Evolutionary conservation across 2,113 vertebrate species (phyloP).

Genomic region (Piaya cayana): DNA sequence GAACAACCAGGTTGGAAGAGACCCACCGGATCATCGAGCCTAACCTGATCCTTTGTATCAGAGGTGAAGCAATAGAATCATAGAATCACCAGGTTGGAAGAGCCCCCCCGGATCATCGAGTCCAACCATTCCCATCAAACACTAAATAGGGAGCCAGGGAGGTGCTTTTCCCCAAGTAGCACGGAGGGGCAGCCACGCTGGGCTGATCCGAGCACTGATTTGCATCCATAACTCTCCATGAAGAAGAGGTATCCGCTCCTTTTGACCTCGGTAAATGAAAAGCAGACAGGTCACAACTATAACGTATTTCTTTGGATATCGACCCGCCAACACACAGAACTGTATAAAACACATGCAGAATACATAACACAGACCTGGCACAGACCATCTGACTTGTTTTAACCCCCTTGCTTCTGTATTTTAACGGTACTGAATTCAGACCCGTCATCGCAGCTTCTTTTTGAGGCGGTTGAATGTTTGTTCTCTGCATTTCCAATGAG

Average conservation of each 20-base stretch:
- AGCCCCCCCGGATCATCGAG: no score
- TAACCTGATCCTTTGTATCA: no score
- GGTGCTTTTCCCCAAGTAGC: not conserved
- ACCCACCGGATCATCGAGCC: no score
- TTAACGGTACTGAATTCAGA: constrained; percentile 31
- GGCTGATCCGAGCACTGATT: constrained; percentile 47
- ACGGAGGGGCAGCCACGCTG: not conserved
- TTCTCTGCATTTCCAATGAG: constrained; percentile 34
- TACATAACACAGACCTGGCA: constrained; percentile 11
- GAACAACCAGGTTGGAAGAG: no score
- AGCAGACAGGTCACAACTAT: constrained; percentile 55
- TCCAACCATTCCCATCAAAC: no score
- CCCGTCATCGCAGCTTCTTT: not conserved
- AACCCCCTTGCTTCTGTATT: constrained; percentile 27
- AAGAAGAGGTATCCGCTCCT: constrained; percentile 59
- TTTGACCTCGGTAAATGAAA: constrained; percentile 62
- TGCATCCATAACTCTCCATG: constrained; percentile 48
- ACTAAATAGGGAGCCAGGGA: not conserved
- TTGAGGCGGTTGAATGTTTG: not conserved
- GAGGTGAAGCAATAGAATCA: not conserved
- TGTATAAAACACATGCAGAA: constrained; percentile 35
- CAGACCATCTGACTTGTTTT: constrained; percentile 54
- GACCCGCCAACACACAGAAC: not conserved
- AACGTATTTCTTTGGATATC: constrained; percentile 54
- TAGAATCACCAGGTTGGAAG: no score